Evolutionary conservation across 2,113 vertebrate genomes (phyloP), one percentile per base, ranked within the genome.

Genomic region (Pseudonaja textilis): DNA sequence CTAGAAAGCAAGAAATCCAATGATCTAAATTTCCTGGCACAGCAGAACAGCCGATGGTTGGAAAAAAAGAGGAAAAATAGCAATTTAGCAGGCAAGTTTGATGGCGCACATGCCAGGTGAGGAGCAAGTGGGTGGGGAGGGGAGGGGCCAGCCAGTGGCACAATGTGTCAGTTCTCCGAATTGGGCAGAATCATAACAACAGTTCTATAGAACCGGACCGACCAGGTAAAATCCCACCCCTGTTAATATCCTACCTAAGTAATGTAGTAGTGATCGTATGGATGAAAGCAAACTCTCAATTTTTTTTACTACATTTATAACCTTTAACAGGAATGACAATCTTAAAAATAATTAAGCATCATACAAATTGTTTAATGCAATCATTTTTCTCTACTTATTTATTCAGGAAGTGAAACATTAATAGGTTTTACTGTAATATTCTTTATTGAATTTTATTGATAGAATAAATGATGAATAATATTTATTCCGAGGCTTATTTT

Each of bases 381-480:
- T 89, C 39, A 34, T 85, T 85, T 89, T 74, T 89, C 64, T 85
- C 22, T 47, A 89, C n/a, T 25, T 89, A 74, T 89, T 92, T 50
- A 86, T 92, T 92, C 42, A 89, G 50, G 69, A 85, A 85, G 54
- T 89, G 81, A 59, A 59, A 85, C 11, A 85, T 55, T 81, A 69
- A 89, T 89, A 50, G 92, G 54, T 89, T 92, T 89, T 57, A 92
- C 50, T 57, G 55, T 57, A 59, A 89, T 89, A 89, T 59, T 89
- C 34, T 74, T 92, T 85, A 85, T 92, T 59, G 26, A 50, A 92
- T 92, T 56, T 25, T 92, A 85, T 57, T 88, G 29, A 69, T n/a
- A 89, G 9, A 89, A 85, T 85, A 50, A 89, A 29, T 81, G 25
- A 16, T 57, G 64, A 85, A 85, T 52, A 89, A 92, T 85, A 85